Base-by-base conservation (phyloP, 2,797 vertebrate genomes). In the Enteromius treurensis region DNA sequence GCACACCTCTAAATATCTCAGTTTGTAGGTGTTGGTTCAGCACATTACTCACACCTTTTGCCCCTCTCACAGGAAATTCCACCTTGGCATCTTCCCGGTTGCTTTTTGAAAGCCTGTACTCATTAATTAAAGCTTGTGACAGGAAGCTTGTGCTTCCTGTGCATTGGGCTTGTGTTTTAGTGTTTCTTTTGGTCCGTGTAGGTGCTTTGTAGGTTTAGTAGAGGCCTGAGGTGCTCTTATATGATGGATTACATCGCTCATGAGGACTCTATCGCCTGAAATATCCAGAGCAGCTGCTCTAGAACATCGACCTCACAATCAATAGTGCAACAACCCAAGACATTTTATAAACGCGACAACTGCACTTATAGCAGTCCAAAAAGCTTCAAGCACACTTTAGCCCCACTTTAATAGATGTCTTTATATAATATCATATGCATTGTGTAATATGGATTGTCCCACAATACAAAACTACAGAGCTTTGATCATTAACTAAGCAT, bases 11-110 rank as follows among this genome's bases (percentile, higher is more conserved):
- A 84, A 85, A 87, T 90, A 82, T 86, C 14, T 26, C 40, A 49
- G 78, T 55, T 82, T 86, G 82, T 77, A 88, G 79, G 73, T 83
- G 78, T 77, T 77, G 78, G 74, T 84, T 82, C 87, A 78, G 64
- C 73, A 84, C 76, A 91, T 89, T 89, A 89, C 86, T 85, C 81
- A 86, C 86, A 86, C 83, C 83, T 89, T 88, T 85, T 90, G 91
- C 86, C 62, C 81, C 80, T 70, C 49, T 68, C 68, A 73, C 71
- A 79, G 23, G 49, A 77, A 71, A 70, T 74, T 45, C 75, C 80
- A 86, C 83, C 77, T 82, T 82, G 75, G 80, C 79, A 65, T 62
- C 70, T 83, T 84, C 51, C 68, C 64, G 64, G 58, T 37, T 65
- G 77, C 77, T 84, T 79, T 65, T 62, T 37, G 62, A n/a, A 84